Conservation (phyloP, 2,113 vertebrate species). For the Heterotis niloticus region DNA sequence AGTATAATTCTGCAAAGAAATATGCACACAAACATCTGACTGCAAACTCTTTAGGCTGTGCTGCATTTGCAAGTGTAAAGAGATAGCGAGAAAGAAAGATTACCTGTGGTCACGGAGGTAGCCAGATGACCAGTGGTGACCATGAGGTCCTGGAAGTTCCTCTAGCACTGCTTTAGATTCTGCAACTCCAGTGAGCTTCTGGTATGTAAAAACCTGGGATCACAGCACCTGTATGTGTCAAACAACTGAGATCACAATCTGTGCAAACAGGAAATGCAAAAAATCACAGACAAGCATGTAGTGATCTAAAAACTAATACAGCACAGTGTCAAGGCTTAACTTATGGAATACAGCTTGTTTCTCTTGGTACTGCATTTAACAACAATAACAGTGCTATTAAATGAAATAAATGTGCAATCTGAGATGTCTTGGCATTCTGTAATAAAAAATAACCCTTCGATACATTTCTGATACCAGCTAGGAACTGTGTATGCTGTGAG, state of each 20-base stretch:
- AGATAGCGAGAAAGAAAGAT: neutral
- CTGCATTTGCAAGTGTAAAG: neutral
- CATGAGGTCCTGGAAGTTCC: neutral
- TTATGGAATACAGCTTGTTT: no score
- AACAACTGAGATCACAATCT: neutral
- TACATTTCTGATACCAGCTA: no score
- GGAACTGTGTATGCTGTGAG: no score
- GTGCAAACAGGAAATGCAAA: neutral
- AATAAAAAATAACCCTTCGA: no score
- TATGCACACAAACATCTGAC: neutral
- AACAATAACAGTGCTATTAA: no score
- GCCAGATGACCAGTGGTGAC: no score
- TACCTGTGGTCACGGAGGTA: neutral
- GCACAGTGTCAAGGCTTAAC: no score
- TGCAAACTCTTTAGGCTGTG: neutral
- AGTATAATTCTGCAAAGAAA: conserved; percentile 10
- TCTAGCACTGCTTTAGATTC: neutral
- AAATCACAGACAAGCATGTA: no score
- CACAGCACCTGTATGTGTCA: neutral
- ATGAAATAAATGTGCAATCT: no score
- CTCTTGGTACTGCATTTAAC: no score
- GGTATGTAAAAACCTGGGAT: neutral
- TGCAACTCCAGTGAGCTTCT: neutral
- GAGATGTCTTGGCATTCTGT: no score
- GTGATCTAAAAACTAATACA: no score